Percentiles rank a stretch among this genome's conserved stretches.
These are phyloP conservation scores for Erpobdella octoculata DNA, from an alignment of 2,888 invertebrate species.

Conservation along the genomic window DNA sequence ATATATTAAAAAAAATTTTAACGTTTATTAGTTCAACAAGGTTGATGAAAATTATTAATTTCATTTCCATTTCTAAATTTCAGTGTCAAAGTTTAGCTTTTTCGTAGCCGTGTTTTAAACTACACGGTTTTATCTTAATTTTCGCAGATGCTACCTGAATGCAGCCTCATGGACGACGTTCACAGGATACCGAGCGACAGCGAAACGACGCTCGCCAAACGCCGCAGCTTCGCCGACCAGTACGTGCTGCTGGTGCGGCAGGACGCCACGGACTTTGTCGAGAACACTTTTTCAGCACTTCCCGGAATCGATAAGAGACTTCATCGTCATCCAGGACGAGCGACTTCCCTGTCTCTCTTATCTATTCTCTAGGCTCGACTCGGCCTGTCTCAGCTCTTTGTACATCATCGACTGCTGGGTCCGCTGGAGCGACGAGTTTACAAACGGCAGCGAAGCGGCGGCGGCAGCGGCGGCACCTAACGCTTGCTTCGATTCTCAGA, in stretches of 20 bases:
- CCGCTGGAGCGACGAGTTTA: slow-evolving; percentile 20
- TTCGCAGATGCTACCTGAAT: slow-evolving; percentile 39
- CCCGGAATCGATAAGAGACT: slow-evolving; percentile 37
- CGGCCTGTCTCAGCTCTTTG: slow-evolving; percentile 33
- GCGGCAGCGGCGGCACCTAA: neutral
- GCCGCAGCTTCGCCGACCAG: slow-evolving; percentile 39
- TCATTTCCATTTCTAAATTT: too few species aligned
- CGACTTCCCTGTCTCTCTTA: slow-evolving; percentile 36
- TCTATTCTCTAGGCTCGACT: slow-evolving; percentile 36
- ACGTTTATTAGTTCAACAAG: too few species aligned
- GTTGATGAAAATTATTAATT: too few species aligned
- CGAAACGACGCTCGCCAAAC: slow-evolving; percentile 37
- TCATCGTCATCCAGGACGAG: slow-evolving; percentile 39
- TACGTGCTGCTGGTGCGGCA: slow-evolving; percentile 39
- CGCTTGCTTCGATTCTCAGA: slow-evolving; percentile 1
- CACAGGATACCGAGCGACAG: slow-evolving; percentile 35
- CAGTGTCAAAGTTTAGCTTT: too few species aligned
- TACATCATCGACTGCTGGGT: slow-evolving; percentile 38
- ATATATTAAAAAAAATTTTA: too few species aligned
- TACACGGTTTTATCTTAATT: too few species aligned
- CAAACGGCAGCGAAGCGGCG: neutral
- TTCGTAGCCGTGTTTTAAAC: too few species aligned
- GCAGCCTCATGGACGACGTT: slow-evolving; percentile 37
- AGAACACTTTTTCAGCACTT: slow-evolving; percentile 38
- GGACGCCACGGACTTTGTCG: slow-evolving; percentile 38